A percentile compares a stretch with the other conserved stretches of the same genome.
Evolutionary conservation across 92 coral and sea anemone genomes (phyloP).

Genomic region (Umimayanthus chanpuru): DNA sequence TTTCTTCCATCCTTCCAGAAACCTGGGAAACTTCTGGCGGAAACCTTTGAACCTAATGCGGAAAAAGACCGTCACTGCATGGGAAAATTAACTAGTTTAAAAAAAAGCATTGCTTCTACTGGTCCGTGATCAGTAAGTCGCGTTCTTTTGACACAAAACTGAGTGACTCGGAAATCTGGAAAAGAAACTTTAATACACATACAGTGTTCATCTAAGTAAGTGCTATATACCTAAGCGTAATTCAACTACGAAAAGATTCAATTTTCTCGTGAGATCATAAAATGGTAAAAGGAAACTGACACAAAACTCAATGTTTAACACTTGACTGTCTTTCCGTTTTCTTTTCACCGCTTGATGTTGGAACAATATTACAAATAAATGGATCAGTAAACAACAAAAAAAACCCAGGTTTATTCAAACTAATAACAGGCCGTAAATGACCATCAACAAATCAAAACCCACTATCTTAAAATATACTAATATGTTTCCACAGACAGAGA

Average conservation of each 20-base stretch:
- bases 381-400: too few relatives aligned
- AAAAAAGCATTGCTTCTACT: not conserved
- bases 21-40: constrained; percentile 86
- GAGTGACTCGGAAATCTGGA: too few relatives aligned
- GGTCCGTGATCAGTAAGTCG: not conserved
- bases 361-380: too few relatives aligned
- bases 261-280: not conserved
- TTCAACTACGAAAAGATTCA: not conserved
- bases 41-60: constrained; percentile 84
- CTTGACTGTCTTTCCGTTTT: not conserved
- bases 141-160: not conserved
- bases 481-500: not conserved
- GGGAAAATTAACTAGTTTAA: not conserved
- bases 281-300: not conserved
- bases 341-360: too few relatives aligned
- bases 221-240: not conserved
- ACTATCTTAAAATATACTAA: too few relatives aligned
- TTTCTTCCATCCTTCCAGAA: constrained; percentile 94
- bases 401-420: not conserved
- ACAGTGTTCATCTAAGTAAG: not conserved
- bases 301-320: too few relatives aligned
- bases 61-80: not conserved
- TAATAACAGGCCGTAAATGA: not conserved
- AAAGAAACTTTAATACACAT: too few relatives aligned
- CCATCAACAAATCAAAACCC: not conserved